These are phyloP conservation scores for Drosophila bifasciata DNA, from an alignment of 1,140 invertebrate genomes.

Conservation along the genomic window DNA sequence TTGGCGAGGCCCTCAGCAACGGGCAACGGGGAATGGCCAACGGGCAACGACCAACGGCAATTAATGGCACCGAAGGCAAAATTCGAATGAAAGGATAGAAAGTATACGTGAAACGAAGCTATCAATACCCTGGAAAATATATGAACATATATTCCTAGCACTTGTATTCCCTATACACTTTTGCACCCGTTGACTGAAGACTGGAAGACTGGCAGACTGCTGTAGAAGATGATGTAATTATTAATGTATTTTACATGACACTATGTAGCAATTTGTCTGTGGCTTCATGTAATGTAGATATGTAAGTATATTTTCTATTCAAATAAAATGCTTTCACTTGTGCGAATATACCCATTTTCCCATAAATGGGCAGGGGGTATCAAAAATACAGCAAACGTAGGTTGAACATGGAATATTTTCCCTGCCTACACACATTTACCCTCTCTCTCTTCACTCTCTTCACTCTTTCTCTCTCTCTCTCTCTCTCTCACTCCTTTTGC, in stretches of 20 bases:
- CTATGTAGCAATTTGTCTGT: no score
- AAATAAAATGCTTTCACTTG: neutral
- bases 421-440: slow-evolving; percentile 26
- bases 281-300: no score
- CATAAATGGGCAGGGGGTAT: slow-evolving; percentile 21
- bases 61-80: slow-evolving; percentile 57
- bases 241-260: no score
- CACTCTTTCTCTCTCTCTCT: neutral
- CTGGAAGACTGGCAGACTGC: no score
- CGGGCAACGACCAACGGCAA: slow-evolving; percentile 29
- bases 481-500: neutral
- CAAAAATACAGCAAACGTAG: slow-evolving; percentile 40
- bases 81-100: slow-evolving; percentile 4
- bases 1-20: slow-evolving; percentile 13
- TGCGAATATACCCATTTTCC: slow-evolving; percentile 16
- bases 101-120: neutral
- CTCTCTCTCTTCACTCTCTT: neutral
- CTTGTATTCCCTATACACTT: no score
- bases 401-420: slow-evolving; percentile 48
- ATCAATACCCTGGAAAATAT: slow-evolving; percentile 22
- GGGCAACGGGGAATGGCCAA: slow-evolving; percentile 61
- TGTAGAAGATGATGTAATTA: no score
- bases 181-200: no score
- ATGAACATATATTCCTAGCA: no score
- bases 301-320: no score